Conservation (phyloP, 1,140 invertebrate genomes). For the Drosophila navojoa region DNA sequence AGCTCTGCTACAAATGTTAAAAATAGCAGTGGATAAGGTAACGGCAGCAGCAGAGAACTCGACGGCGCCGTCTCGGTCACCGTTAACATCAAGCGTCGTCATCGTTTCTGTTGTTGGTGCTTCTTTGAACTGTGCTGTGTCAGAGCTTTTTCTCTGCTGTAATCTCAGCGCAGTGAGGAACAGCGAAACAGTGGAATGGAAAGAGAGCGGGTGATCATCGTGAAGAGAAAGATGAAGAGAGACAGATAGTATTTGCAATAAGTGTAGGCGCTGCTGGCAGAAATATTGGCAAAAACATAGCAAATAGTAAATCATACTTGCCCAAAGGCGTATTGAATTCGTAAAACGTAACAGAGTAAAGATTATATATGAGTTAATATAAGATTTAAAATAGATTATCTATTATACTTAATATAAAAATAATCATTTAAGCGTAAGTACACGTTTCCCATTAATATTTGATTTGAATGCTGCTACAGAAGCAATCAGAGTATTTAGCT, state of each 20-base stretch:
- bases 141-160: constrained; percentile 34
- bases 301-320: constrained; percentile 59
- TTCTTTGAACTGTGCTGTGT: constrained; percentile 10
- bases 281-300: constrained; percentile 63
- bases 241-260: background rate
- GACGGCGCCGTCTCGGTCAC: constrained; percentile 1
- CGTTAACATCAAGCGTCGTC: constrained; percentile 19
- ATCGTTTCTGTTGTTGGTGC: constrained; percentile 21
- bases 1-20: constrained; percentile 29
- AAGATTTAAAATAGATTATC: too few species aligned
- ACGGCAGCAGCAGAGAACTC: constrained; percentile 7
- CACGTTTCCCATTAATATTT: too few species aligned
- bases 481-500: constrained; percentile 7
- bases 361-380: too few species aligned
- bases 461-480: background rate
- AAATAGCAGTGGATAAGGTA: constrained; percentile 47
- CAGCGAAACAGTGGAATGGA: background rate
- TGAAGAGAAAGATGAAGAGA: constrained; percentile 3
- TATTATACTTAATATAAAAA: too few species aligned
- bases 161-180: constrained; percentile 8
- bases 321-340: background rate
- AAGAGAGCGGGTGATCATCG: constrained; percentile 11
- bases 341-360: background rate
- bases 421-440: too few species aligned
- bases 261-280: constrained; percentile 30